Evolutionary conservation across 2,113 vertebrate species (phyloP), one percentile per base, ranked within the genome.

Genomic region (Heterotis niloticus): DNA sequence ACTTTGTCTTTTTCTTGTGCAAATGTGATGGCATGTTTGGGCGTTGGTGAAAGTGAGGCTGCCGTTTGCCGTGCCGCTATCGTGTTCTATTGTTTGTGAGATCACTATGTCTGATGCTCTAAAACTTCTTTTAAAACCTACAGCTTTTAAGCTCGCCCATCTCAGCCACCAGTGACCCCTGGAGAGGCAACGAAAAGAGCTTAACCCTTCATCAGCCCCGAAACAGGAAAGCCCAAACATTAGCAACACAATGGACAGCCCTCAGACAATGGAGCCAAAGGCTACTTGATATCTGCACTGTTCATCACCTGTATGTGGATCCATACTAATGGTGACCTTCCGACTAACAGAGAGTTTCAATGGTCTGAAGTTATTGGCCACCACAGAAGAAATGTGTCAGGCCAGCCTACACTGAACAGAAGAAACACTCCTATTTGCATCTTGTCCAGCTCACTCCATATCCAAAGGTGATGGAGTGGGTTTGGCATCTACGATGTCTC

Each of bases 211-310:
- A 44, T 7, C 34, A 44, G 34, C 34, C 65, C 79, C 71, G 59
- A 81, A 54, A 76, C 26, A 67, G 29, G 69, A 57, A 78, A 28
- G 24, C 20, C 73, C 28, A 23, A 18, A 12, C 62, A 80, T 83
- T 76, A 75, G 76, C 76, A 56, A 23, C 59, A 83, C 84, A 86
- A 85, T 73, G 44, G 24, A 1, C 23, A 64, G 24, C n/a, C 78
- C 62, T 44, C 76, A 57, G 26, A 86, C 86, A 86, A 84, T 70
- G 56, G 76, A 60, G 18, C 51, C 79, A 28, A 80, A 52, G 81
- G 85, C 10, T 81, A 89, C 84, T 80, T 68, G 81, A 89, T 26
- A 78, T 78, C 26, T 20, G 73, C 80, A 81, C 83, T 83, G 82
- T 86, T 82, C 29, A 74, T 77, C 75, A 64, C 18, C 81, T 68